Evolutionary conservation across 2,797 vertebrate species (phyloP), one percentile per base, ranked within the genome.

Genomic region (Bradypus variegatus): DNA sequence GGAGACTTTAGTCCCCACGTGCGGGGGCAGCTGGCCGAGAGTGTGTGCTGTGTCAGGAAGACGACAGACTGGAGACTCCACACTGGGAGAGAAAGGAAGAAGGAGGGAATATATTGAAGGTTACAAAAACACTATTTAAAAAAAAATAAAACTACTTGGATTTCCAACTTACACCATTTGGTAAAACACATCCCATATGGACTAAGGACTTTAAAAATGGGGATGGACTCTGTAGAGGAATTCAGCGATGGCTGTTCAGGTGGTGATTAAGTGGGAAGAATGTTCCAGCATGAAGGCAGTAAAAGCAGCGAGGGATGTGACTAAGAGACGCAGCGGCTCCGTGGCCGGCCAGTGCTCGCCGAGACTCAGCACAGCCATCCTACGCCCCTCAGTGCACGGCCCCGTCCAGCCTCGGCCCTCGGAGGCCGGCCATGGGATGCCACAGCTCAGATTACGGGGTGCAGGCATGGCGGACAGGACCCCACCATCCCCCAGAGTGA

Each of bases 131-230:
- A 82, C 29, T 33, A 53, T 15, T 73, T 73, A 12, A 31, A 83
- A 80, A 89, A 92, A 95, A 62, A 55, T 70, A 86, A 82, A 93
- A 76, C 23, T 36, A 38, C 86, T 82, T 50, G 27, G 41, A 94
- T 33, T 87, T 94, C 79, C 67, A 95, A 90, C 88, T 92, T 38
- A 80, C 45, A 91, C 29, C 85, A 88, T 86, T 91, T 93, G 79
- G 72, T 93, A 79, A 79, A 85, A 92, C 79, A 38, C 8, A 86
- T 53, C 33, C 75, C 80, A 94, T 90, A 80, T 60, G 89, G 89
- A 86, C 78, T 64, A 29, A 86, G 85, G 60, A 69, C 60, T 90
- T 77, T 85, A 70, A 16, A 62, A 91, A 86, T 75, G 65, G 36
- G 53, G 90, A 88, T 16, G 31, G 29, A 78, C 80, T 70, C 10